Evolutionary conservation across 2,113 vertebrate species (phyloP).

Genomic region (Panthera uncia): DNA sequence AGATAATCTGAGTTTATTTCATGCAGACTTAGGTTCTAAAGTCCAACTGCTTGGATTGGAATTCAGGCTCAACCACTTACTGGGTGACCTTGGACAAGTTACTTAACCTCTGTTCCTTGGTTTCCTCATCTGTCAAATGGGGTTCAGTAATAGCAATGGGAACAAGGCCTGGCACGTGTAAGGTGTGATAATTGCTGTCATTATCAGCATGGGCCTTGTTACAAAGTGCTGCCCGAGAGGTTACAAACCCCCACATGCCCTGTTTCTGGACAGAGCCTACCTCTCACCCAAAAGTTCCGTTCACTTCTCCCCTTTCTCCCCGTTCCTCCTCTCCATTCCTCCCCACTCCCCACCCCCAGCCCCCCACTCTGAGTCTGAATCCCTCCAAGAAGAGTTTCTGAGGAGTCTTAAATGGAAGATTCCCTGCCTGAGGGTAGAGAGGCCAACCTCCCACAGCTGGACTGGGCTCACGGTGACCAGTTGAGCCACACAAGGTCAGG

Average conservation of each 20-base stretch:
- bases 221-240: background rate
- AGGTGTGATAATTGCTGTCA: background rate
- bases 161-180: background rate
- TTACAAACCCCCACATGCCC: background rate
- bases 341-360: background rate
- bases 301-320: background rate
- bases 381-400: constrained; percentile 54
- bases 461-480: constrained; percentile 3
- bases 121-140: background rate
- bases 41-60: background rate
- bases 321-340: background rate
- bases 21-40: background rate
- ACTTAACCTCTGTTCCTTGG: background rate
- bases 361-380: background rate
- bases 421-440: background rate
- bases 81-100: background rate
- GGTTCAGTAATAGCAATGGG: background rate
- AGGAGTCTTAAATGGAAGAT: constrained; percentile 67
- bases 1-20: background rate
- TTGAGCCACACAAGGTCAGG: constrained; percentile 35
- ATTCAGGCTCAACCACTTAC: background rate
- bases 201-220: background rate
- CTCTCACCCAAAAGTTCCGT: constrained; percentile 25
- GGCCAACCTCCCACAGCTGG: constrained; percentile 66
- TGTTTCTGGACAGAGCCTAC: background rate